A percentile compares a stretch with the other conserved stretches of the same genome.
These are phyloP conservation scores for Ips typographus DNA, from an alignment of 1,140 invertebrate species.

Conservation along the genomic window DNA sequence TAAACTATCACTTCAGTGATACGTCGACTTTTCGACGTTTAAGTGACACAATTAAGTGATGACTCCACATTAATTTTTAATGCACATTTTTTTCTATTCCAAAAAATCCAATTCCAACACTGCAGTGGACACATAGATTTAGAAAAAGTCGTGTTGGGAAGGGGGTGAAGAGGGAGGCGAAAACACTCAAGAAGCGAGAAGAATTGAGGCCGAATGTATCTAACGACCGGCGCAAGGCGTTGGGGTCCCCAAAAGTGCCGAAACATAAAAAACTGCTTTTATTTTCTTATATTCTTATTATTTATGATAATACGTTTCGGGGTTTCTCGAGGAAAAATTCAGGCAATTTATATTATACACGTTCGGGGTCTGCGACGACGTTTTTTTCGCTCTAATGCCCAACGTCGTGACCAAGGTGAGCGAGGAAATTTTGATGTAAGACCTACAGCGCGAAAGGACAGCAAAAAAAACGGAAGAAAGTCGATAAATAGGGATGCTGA, in stretches of 20 bases:
- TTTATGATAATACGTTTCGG: constrained; percentile 39
- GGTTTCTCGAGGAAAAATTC: constrained; percentile 32
- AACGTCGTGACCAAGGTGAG: background rate
- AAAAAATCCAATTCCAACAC: background rate
- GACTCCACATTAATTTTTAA: no score
- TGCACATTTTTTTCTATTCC: no score
- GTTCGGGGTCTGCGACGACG: background rate
- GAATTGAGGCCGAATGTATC: constrained; percentile 42
- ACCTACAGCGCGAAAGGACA: no score
- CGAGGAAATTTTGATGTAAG: no score
- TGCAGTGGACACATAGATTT: constrained; percentile 31
- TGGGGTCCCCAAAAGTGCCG: constrained; percentile 37
- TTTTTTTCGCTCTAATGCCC: constrained; percentile 16
- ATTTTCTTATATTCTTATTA: constrained; percentile 40
- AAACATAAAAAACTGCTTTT: constrained; percentile 40
- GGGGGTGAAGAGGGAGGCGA: constrained; percentile 5
- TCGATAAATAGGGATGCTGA: background rate
- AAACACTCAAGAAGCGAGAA: constrained; percentile 39
- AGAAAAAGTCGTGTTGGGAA: constrained; percentile 11
- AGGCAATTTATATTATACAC: constrained; percentile 36
- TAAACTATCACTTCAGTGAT: no score
- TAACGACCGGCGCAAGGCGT: constrained; percentile 38
- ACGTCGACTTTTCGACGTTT: no score
- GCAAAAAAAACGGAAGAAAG: no score
- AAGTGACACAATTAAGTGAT: no score